Evolutionary conservation across 2,888 invertebrate species (phyloP), one percentile per base, ranked within the genome.

Genomic region (Andricus curvator): DNA sequence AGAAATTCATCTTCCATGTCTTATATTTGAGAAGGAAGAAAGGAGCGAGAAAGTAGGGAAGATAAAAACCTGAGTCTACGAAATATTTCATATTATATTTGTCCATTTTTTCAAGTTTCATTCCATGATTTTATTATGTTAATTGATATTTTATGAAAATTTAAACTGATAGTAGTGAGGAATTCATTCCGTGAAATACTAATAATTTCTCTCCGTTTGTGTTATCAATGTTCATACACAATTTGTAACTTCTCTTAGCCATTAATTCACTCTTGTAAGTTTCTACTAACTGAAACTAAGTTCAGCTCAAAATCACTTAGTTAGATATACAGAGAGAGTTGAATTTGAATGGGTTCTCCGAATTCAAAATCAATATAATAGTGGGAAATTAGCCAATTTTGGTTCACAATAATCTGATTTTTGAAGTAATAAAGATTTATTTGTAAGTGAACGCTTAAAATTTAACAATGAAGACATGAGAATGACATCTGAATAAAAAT

Each of bases 231-330:
- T 51, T n/a, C 51, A 66, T 33, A 66, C 20, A 68, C 44, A 25
- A 48, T 13, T 48, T 25, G 68, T 48, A 68, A 68, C 68, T 48
- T 68, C 25, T 44, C 48, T 68, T 48, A 8, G 48, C 48, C 20
- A 68, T 67, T 68, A 68, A 48, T 68, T 68, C 48, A 9, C 68
- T 68, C 48, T 25, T 22, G 17, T 22, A 48, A 68, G 68, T 68
- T 48, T 48, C 68, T 41, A 41, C 67, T 68, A 68, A 68, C 68
- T 17, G 25, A 44, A 68, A 48, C 68, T 68, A 48, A 48, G 48
- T 25, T 48, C 1, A 68, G n/a, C 29, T 68, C 25, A 29, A 29
- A 25, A 68, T 68, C 48, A 68, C 68, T 68, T 68, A 25, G 48
- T 51, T n/a, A 51, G 20, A n/a, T 51, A n/a, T 51, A 48, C 68